These are phyloP conservation scores for Eilema griseolum DNA, from an alignment of 2,888 invertebrate genomes.

Conservation along the genomic window DNA sequence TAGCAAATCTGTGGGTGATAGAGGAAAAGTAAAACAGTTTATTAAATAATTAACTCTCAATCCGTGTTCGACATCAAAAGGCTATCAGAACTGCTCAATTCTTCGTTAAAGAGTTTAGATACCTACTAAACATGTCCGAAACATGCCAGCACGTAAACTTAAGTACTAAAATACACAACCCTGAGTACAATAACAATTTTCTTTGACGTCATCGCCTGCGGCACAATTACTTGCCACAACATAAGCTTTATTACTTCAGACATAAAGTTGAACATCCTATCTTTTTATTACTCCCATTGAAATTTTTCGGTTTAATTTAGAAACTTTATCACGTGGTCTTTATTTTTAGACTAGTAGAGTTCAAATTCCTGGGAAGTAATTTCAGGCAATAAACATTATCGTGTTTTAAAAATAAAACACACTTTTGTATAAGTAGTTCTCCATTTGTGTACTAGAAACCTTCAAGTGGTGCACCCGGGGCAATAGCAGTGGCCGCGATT, in stretches of 20 bases:
- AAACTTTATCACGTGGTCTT: slow-evolving; percentile 3
- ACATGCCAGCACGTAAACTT: slow-evolving; percentile 47
- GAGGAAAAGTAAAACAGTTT: no score
- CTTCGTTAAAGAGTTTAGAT: slow-evolving; percentile 48
- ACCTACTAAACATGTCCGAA: not conserved
- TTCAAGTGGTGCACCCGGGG: not conserved
- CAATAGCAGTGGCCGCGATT: no score
- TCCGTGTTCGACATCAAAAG: not conserved
- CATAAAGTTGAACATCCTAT: slow-evolving; percentile 28
- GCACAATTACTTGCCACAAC: slow-evolving; percentile 36
- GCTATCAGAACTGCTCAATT: slow-evolving; percentile 42
- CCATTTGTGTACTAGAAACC: not conserved
- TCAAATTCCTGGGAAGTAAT: not conserved
- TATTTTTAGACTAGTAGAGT: not conserved
- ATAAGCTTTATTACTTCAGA: slow-evolving; percentile 35
- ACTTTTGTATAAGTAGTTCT: not conserved
- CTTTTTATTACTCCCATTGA: slow-evolving; percentile 15
- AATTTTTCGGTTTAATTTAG: slow-evolving; percentile 17
- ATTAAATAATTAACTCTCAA: not conserved
- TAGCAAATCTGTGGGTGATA: no score
- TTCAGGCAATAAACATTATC: not conserved
- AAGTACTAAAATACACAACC: slow-evolving; percentile 38
- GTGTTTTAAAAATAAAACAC: not conserved
- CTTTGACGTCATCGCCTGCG: slow-evolving; percentile 71
- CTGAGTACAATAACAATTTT: slow-evolving; percentile 62